Conservation (phyloP, 53 echinoderm and acorn worm genomes). For the Holothuria scabra region DNA sequence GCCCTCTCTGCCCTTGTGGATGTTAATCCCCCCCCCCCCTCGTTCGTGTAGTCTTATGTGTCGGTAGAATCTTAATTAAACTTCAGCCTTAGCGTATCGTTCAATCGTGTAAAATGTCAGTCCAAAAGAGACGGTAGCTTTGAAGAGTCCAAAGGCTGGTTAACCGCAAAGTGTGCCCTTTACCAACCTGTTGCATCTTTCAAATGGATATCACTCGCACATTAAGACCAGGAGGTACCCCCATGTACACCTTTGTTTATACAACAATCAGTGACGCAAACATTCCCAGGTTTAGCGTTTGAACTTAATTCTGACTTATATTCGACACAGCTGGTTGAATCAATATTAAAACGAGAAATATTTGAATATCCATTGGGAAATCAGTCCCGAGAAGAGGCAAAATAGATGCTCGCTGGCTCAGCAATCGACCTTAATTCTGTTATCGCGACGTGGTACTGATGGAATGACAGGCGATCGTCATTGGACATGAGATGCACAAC, state of each 20-base stretch:
- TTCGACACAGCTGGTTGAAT: constrained; percentile 35
- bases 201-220: neutral
- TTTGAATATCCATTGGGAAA: constrained; percentile 47
- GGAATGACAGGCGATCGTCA: constrained; percentile 31
- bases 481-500: neutral
- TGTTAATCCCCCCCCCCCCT: too few species aligned
- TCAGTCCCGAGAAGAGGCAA: constrained; percentile 9
- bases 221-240: neutral
- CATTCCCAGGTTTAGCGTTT: neutral
- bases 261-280: constrained; percentile 7
- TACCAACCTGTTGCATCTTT: constrained; percentile 26
- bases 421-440: constrained; percentile 27
- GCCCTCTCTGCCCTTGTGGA: too few species aligned
- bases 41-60: too few species aligned
- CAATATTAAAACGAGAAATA: constrained; percentile 40
- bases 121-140: too few species aligned
- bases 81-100: too few species aligned
- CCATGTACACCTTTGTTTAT: constrained; percentile 22
- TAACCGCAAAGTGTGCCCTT: too few species aligned
- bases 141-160: too few species aligned
- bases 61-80: too few species aligned
- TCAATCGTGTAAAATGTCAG: too few species aligned
- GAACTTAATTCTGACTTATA: constrained; percentile 29
- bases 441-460: neutral
- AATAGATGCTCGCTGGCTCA: neutral